Percentiles rank a stretch among this genome's conserved stretches.
Evolutionary conservation across 2,797 vertebrate genomes (phyloP).

Genomic region (Epinephelus coioides): DNA sequence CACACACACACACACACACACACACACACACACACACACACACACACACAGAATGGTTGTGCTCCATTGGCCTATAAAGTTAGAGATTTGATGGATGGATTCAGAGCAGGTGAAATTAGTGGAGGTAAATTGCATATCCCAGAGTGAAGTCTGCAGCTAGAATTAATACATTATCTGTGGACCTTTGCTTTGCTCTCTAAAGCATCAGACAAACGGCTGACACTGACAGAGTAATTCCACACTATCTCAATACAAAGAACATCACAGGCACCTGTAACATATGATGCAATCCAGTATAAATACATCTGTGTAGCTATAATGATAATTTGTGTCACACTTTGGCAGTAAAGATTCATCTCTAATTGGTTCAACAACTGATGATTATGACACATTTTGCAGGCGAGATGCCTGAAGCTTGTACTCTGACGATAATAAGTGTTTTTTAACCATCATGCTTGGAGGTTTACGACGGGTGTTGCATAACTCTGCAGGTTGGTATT

Average conservation of each 20-base stretch:
- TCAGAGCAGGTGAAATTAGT: neutral
- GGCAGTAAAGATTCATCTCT: neutral
- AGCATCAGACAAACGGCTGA: neutral
- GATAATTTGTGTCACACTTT: neutral
- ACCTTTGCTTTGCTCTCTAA: neutral
- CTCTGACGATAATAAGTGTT: neutral
- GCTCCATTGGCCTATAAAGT: neutral
- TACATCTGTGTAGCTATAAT: neutral
- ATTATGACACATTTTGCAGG: neutral
- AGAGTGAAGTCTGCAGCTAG: neutral
- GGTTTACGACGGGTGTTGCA: too few species aligned
- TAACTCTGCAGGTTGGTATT: too few species aligned
- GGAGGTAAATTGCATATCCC: neutral
- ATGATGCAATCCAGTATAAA: slow-evolving; percentile 7
- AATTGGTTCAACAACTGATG: neutral
- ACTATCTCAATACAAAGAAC: neutral
- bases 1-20: slow-evolving; percentile 8
- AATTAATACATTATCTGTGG: neutral
- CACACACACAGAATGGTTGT: neutral
- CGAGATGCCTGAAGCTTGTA: neutral
- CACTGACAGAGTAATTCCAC: neutral
- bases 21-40: slow-evolving; percentile 8
- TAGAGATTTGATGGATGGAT: neutral
- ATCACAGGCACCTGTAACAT: slow-evolving; percentile 9
- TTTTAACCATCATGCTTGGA: too few species aligned